Conservation (phyloP, 2,113 vertebrate species). For the Arizona elegans region DNA sequence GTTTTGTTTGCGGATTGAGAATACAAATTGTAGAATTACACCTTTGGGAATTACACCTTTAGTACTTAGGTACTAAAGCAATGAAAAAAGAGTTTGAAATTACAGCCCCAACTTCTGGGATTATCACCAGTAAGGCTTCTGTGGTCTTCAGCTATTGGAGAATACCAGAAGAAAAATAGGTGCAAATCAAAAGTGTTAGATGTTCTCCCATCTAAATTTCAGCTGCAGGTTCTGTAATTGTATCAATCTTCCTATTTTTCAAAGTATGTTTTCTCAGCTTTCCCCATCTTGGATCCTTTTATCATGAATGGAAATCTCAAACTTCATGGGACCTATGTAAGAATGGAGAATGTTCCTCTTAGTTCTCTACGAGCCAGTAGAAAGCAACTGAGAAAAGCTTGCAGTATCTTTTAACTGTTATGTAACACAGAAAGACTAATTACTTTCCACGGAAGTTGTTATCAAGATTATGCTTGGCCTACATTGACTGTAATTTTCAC, state of each 20-base stretch:
- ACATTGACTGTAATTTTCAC: background rate
- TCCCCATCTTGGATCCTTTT: background rate
- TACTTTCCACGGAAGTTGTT: background rate
- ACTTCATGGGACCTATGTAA: background rate
- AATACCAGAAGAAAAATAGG: background rate
- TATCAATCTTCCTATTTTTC: background rate
- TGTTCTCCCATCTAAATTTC: background rate
- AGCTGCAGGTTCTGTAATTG: background rate
- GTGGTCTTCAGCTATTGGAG: background rate
- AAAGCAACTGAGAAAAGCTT: background rate
- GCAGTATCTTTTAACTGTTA: background rate
- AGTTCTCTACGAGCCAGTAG: background rate
- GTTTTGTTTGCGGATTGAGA: background rate
- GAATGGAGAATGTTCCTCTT: background rate
- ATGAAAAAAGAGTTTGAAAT: background rate
- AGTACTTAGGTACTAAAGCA: background rate
- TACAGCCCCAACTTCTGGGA: background rate
- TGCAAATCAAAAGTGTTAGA: background rate
- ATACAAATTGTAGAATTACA: background rate
- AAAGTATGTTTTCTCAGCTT: background rate
- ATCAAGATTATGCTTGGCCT: background rate
- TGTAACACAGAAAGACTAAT: background rate
- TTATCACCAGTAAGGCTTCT: background rate
- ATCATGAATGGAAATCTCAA: background rate
- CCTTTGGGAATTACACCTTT: background rate